Base-by-base conservation (phyloP, 2,113 vertebrate species). In the Lota lota region DNA sequence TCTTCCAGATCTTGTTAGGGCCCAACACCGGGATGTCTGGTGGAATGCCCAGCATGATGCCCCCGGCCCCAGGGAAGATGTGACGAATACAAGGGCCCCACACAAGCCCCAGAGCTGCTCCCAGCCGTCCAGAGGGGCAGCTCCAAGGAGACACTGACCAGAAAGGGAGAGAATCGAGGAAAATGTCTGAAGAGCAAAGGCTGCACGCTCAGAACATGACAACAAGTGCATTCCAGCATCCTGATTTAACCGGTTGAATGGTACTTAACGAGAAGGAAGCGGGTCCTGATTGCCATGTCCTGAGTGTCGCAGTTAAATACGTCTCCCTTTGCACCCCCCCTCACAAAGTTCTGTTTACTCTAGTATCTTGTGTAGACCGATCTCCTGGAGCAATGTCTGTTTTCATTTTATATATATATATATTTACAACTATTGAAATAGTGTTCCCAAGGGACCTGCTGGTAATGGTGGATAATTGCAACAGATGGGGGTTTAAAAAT, bases 11-110 rank as follows among this genome's bases (percentile, higher is more conserved):
- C 81, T 93, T 99, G 65, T 87, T 99, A 0, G 97, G 97, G 56
- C 97, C 97, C 61, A 99, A 97, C 87, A 96, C 96, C 0, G 97
- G 95, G 28, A 93, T 99, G 72, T 97, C 97, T 0, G 96, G 96
- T 72, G 96, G 94, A 80, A 95, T 98, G 91, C 89, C 95, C 1
- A 93, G 95, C 68, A 93, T 96, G 89, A 93, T 98, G 82, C 93
- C 97, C 64, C 92, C 95, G 0, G 90, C 94, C 57, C 93, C 96
- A 21, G 95, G 95, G 64, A 99, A 99, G 82, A 94, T 97, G 67
- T 99, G 91, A 93, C 73, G 70, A 57, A 22, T 16, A 1, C 12
- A 56, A 66, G 7, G 17, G 36, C 67, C 56, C n/a, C n/a, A 62
- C 64, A 51, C 54, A 28, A 83, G 64, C 59, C 69, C 66, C 51